Conservation (phyloP, 2,797 vertebrate species). For the Poliocrania exsul region DNA sequence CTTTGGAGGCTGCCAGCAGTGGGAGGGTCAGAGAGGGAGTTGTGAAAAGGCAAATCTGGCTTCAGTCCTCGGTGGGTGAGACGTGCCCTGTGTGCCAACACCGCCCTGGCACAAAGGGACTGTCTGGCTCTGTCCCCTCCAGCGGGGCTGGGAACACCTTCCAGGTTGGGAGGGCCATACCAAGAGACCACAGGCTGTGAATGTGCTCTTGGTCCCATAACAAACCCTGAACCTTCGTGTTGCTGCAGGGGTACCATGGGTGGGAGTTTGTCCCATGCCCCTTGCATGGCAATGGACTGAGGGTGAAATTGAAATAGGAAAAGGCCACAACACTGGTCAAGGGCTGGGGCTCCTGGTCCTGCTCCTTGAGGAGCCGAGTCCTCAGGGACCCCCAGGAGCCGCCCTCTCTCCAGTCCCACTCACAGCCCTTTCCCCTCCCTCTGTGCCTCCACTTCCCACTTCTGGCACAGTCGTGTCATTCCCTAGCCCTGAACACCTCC, state of each 20-base stretch:
- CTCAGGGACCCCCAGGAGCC: background rate
- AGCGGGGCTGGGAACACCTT: background rate
- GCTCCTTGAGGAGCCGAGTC: fast-evolving
- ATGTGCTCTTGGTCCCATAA: fast-evolving
- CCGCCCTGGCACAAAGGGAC: fast-evolving
- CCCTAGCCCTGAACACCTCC: background rate
- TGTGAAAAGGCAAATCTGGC: fast-evolving
- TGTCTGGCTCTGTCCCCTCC: background rate
- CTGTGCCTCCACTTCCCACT: background rate
- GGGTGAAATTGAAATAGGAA: background rate
- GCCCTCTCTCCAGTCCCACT: background rate
- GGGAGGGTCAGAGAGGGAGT: fast-evolving
- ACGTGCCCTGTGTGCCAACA: background rate
- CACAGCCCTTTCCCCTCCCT: background rate
- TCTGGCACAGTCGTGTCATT: background rate
- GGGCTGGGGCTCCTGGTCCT: background rate
- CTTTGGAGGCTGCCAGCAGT: fast-evolving
- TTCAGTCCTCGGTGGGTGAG: background rate
- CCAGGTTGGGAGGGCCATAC: fast-evolving
- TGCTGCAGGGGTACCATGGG: fast-evolving
- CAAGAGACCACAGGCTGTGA: background rate
- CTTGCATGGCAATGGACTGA: fast-evolving
- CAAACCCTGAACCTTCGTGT: background rate
- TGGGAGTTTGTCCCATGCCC: background rate
- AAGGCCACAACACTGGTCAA: fast-evolving